These are phyloP conservation scores for Anthrax anthrax DNA, from an alignment of 2,888 invertebrate genomes.

Conservation along the genomic window DNA sequence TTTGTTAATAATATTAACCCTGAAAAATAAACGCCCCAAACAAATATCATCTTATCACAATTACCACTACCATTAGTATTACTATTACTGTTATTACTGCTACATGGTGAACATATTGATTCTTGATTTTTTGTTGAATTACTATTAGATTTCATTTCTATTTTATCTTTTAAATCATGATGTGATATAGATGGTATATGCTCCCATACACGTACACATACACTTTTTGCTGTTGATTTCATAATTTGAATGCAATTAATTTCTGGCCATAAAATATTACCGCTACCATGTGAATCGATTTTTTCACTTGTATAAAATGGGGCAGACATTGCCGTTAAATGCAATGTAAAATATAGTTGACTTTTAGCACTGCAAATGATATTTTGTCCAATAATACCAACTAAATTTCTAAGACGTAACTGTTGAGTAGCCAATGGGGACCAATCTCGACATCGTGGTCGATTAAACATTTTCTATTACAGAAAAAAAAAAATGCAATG, in stretches of 20 bases:
- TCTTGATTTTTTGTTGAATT: background rate
- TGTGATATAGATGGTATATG: conserved; percentile 9
- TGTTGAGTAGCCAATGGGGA: conserved; percentile 73
- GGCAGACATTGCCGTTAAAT: conserved; percentile 64
- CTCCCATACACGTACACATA: conserved; percentile 32
- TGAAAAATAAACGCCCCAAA: conserved; percentile 75
- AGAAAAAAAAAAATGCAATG: no score
- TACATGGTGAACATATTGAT: background rate
- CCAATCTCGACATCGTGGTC: conserved; percentile 63
- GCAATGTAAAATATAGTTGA: conserved; percentile 64
- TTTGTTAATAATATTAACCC: conserved; percentile 54
- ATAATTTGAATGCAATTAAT: conserved; percentile 49
- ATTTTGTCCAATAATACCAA: conserved; percentile 57
- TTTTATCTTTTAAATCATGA: background rate
- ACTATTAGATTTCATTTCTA: background rate
- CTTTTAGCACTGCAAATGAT: conserved; percentile 30
- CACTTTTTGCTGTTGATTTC: conserved; percentile 34
- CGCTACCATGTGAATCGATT: conserved; percentile 46
- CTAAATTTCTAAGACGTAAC: conserved; percentile 62
- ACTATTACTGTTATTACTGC: background rate
- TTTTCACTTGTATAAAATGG: conserved; percentile 75
- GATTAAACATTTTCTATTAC: conserved; percentile 14
- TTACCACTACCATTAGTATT: conserved; percentile 15
- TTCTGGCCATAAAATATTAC: conserved; percentile 69
- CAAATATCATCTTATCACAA: conserved; percentile 49